phyloP scores from a whole-genome alignment of 2,797 vertebrate species.

The Enteromius afrohamiltoni region DNA sequence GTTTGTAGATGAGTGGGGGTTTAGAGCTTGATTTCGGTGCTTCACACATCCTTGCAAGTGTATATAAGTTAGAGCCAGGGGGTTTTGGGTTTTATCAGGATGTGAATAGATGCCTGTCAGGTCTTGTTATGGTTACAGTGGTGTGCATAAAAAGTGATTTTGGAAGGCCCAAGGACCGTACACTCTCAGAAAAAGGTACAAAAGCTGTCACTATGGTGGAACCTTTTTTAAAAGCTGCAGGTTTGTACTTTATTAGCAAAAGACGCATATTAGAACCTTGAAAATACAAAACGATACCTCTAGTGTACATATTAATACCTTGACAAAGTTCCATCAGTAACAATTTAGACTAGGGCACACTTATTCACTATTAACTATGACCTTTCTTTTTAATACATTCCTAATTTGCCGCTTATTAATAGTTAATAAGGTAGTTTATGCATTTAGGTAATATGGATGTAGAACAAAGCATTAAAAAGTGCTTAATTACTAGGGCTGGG shows the following conservation, averaged over 20 bases:
- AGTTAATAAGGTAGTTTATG: too few species aligned
- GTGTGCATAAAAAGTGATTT: neutral
- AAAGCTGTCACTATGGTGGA: neutral
- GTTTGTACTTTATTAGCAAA: neutral
- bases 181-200: neutral
- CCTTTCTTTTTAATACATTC: too few species aligned
- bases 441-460: too few species aligned
- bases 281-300: neutral
- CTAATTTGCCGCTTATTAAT: too few species aligned
- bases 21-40: constrained; percentile 45
- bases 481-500: too few species aligned
- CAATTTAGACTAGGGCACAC: too few species aligned
- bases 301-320: neutral
- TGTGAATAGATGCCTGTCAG: neutral
- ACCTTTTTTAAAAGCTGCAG: neutral
- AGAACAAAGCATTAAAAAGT: too few species aligned
- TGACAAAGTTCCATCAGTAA: neutral
- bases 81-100: neutral
- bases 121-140: neutral
- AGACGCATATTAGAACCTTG: neutral
- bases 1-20: constrained; percentile 26
- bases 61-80: neutral
- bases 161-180: neutral
- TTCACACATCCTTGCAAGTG: constrained; percentile 54
- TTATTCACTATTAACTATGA: too few species aligned